phyloP scores from a whole-genome alignment of 2,797 vertebrate genomes.

The Danio tinwini region DNA sequence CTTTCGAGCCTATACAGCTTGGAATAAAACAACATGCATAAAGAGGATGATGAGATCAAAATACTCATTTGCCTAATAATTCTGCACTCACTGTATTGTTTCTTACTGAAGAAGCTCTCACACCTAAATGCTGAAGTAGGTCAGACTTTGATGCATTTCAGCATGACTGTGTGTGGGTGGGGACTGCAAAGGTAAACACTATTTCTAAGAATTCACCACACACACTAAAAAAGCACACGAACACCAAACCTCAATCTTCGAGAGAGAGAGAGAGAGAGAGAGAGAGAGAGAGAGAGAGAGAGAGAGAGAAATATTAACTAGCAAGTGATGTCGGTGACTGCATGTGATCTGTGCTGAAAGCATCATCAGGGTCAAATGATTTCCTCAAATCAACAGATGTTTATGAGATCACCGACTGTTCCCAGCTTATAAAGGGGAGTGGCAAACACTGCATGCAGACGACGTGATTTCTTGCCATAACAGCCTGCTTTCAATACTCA shows the following conservation, averaged over 20 bases:
- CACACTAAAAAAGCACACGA: no score
- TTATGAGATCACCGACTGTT: constrained; percentile 24
- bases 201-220: constrained; percentile 2
- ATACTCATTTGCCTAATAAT: no score
- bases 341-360: constrained; percentile 7
- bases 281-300: background rate
- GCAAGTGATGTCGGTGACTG: background rate
- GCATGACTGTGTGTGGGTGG: constrained; percentile 49
- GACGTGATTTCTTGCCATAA: background rate
- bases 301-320: no score
- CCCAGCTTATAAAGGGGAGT: constrained; percentile 9
- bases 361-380: constrained; percentile 33
- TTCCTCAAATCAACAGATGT: constrained; percentile 45
- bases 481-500: no score
- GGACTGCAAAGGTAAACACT: background rate
- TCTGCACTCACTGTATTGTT: no score
- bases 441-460: background rate
- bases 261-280: background rate
- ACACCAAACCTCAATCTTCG: no score
- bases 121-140: constrained; percentile 40
- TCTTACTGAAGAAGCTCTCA: constrained; percentile 45
- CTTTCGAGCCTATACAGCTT: no score
- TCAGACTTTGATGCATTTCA: constrained; percentile 46
- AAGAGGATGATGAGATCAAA: no score
- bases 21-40: no score